Percentiles rank a stretch among this genome's conserved stretches.
These are phyloP conservation scores for Psettodes erumei DNA, from an alignment of 2,113 vertebrate genomes.

Conservation along the genomic window DNA sequence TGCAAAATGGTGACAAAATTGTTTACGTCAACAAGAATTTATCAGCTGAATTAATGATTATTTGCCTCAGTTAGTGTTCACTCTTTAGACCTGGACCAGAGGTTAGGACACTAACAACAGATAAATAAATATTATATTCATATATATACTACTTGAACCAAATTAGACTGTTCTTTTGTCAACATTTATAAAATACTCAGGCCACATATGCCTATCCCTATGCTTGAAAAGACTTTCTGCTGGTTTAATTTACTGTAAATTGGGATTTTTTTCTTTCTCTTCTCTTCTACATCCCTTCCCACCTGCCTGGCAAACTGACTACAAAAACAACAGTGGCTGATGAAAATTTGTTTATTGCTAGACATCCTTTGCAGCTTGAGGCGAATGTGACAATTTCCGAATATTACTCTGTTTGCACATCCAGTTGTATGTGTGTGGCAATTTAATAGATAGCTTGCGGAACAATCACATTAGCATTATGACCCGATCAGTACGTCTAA, in stretches of 20 bases:
- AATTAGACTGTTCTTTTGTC: neutral
- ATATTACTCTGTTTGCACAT: slow-evolving; percentile 50
- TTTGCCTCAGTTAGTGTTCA: neutral
- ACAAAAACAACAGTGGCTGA: slow-evolving; percentile 56
- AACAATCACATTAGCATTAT: too few relatives aligned
- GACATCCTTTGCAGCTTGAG: slow-evolving; percentile 55
- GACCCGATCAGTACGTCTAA: slow-evolving; percentile 56
- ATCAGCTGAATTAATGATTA: neutral
- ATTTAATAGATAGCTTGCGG: slow-evolving; percentile 50
- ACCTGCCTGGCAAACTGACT: slow-evolving; percentile 39
- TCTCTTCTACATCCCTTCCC: slow-evolving; percentile 5
- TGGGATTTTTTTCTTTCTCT: slow-evolving; percentile 32
- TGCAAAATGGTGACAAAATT: neutral
- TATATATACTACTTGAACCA: neutral
- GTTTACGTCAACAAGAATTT: slow-evolving; percentile 49
- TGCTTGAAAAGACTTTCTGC: too few relatives aligned
- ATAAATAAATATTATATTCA: slow-evolving; percentile 9
- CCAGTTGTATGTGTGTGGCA: slow-evolving; percentile 55
- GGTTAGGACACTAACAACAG: neutral
- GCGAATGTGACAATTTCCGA: slow-evolving; percentile 26
- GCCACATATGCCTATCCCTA: neutral
- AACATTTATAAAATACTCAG: neutral
- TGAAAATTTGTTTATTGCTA: slow-evolving; percentile 52
- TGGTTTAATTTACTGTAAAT: slow-evolving; percentile 11
- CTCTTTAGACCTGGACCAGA: neutral